These are phyloP conservation scores for Calephelis virginiensis DNA, from an alignment of 1,140 invertebrate species.

Conservation along the genomic window DNA sequence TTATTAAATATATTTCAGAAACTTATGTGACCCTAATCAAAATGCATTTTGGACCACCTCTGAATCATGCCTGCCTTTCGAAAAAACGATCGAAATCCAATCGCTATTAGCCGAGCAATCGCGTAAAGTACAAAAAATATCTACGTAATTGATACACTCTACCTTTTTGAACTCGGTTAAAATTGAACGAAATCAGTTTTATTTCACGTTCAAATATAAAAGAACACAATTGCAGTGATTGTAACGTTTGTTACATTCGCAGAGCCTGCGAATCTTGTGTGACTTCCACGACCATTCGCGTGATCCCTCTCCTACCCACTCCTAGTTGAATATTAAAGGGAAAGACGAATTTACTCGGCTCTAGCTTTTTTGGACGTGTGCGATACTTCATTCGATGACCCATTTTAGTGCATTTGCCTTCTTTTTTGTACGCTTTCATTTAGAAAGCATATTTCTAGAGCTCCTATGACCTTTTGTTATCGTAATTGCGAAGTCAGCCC, in stretches of 20 bases:
- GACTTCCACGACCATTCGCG: conserved; percentile 32
- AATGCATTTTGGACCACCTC: too few relatives aligned
- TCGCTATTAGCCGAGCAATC: too few relatives aligned
- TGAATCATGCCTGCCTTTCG: too few relatives aligned
- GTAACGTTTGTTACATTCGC: conserved; percentile 32
- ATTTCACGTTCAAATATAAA: conserved; percentile 37
- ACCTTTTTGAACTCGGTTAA: not conserved
- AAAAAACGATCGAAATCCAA: too few relatives aligned
- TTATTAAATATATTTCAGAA: too few relatives aligned
- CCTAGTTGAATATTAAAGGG: conserved; percentile 26
- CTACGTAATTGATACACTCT: too few relatives aligned
- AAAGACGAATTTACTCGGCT: conserved; percentile 32
- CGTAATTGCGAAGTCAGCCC: conserved; percentile 43
- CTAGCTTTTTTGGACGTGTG: conserved; percentile 43
- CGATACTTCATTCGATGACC: conserved; percentile 60
- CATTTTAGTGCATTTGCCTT: conserved; percentile 56
- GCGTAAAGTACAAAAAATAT: too few relatives aligned
- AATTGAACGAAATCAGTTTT: conserved; percentile 17
- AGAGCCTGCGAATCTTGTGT: conserved; percentile 39
- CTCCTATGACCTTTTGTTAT: conserved; percentile 47
- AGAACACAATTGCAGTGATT: conserved; percentile 47
- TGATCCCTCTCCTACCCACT: conserved; percentile 34
- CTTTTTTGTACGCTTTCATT: conserved; percentile 50
- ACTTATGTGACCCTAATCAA: too few relatives aligned
- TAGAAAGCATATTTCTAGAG: conserved; percentile 47